phyloP scores from a whole-genome alignment of 2,888 invertebrate species.

The Ophonus ardosiacus region DNA sequence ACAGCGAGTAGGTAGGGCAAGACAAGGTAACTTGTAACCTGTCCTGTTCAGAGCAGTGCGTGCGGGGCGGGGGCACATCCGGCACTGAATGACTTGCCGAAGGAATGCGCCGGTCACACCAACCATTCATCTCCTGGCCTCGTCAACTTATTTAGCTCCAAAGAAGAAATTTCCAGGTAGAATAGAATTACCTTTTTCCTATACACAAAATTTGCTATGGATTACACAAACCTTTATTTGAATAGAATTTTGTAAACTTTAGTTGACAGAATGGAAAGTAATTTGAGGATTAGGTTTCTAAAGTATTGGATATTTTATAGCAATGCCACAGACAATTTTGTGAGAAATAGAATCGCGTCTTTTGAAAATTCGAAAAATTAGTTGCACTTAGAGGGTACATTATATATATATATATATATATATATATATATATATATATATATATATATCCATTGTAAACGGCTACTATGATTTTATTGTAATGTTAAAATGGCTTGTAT shows the following conservation, averaged over 20 bases:
- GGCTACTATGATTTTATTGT: too few relatives aligned
- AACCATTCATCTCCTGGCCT: slow-evolving; percentile 48
- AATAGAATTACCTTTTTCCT: neutral
- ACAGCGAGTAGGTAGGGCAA: neutral
- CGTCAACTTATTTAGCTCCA: slow-evolving; percentile 45
- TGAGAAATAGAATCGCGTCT: neutral
- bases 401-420: too few relatives aligned
- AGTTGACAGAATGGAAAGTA: slow-evolving; percentile 18
- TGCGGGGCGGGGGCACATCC: slow-evolving; percentile 7
- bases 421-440: too few relatives aligned
- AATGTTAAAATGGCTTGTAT: too few relatives aligned
- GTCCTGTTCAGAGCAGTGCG: slow-evolving; percentile 2
- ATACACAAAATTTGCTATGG: neutral
- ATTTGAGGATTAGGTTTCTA: neutral
- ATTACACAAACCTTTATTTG: neutral
- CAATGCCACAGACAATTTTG: neutral
- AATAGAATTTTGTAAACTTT: slow-evolving; percentile 12
- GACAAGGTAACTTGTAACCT: slow-evolving; percentile 11
- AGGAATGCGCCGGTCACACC: slow-evolving; percentile 42
- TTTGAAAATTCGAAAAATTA: too few relatives aligned
- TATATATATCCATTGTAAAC: too few relatives aligned
- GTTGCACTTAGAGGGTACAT: too few relatives aligned
- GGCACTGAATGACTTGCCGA: slow-evolving; percentile 39
- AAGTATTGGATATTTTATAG: neutral
- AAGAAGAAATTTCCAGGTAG: slow-evolving; percentile 9